These are phyloP conservation scores for Cyrtonyx montezumae DNA, from an alignment of 2,113 vertebrate genomes.

Conservation along the genomic window DNA sequence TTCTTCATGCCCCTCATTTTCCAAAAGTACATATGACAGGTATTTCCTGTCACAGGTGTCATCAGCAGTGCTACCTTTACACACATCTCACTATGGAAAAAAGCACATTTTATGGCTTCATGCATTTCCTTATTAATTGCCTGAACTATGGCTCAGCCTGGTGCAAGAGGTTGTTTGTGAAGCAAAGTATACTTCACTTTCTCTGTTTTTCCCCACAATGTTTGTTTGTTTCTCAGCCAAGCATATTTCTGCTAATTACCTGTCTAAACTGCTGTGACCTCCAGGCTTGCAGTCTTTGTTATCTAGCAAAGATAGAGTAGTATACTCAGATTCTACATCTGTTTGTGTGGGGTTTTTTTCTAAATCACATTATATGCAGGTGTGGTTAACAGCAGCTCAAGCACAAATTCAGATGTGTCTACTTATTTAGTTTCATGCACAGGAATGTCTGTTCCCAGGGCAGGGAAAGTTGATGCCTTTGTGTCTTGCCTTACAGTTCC, in stretches of 20 bases:
- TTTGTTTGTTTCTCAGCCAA: background rate
- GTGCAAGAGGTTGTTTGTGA: background rate
- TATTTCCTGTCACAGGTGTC: background rate
- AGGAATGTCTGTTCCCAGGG: background rate
- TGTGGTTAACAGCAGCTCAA: background rate
- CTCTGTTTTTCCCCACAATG: background rate
- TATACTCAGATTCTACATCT: background rate
- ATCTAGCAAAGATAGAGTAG: background rate
- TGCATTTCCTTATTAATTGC: background rate
- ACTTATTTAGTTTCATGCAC: background rate
- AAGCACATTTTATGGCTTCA: background rate
- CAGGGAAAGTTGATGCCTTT: accelerated
- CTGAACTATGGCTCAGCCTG: background rate
- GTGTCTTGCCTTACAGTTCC: too few relatives aligned
- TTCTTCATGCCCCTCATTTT: background rate
- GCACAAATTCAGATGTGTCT: background rate
- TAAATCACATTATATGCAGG: background rate
- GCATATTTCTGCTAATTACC: background rate
- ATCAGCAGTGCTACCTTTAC: background rate
- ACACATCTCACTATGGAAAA: background rate
- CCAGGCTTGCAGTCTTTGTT: background rate
- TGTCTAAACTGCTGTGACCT: background rate
- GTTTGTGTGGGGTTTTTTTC: accelerated
- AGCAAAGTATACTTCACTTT: background rate
- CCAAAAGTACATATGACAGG: background rate